phyloP scores from a whole-genome alignment of 2,113 vertebrate species.

The Stomatorhinus ivindoensis region DNA sequence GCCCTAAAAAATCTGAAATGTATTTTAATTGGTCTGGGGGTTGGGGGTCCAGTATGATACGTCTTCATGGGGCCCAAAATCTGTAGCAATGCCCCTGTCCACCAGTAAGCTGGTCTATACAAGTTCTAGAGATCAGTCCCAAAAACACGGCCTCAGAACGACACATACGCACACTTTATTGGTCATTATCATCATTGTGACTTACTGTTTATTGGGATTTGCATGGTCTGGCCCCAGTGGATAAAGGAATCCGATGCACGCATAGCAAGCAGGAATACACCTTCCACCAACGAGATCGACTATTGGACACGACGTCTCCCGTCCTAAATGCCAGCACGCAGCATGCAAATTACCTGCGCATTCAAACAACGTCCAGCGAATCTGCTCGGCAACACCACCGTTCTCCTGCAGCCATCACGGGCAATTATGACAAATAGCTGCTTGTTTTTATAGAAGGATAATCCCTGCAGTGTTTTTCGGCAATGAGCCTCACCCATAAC shows the following conservation, averaged over 20 bases:
- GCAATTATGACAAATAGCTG: background rate
- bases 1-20: background rate
- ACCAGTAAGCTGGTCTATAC: background rate
- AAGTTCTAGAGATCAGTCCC: background rate
- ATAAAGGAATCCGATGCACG: conserved; percentile 20
- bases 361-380: background rate
- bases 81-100: background rate
- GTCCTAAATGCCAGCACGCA: background rate
- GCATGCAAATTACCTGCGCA: background rate
- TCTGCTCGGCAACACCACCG: background rate
- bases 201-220: conserved; percentile 17
- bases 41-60: background rate
- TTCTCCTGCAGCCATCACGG: background rate
- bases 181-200: background rate
- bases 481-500: background rate
- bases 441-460: background rate
- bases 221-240: conserved; percentile 4
- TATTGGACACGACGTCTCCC: conserved; percentile 16
- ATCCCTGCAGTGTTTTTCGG: background rate
- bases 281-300: conserved; percentile 10
- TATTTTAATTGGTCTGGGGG: background rate
- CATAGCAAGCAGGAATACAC: conserved; percentile 14
- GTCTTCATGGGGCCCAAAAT: background rate
- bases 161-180: conserved; percentile 4
- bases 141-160: background rate